phyloP scores from a whole-genome alignment of 2,797 vertebrate genomes.

The Sebastes variabilis region DNA sequence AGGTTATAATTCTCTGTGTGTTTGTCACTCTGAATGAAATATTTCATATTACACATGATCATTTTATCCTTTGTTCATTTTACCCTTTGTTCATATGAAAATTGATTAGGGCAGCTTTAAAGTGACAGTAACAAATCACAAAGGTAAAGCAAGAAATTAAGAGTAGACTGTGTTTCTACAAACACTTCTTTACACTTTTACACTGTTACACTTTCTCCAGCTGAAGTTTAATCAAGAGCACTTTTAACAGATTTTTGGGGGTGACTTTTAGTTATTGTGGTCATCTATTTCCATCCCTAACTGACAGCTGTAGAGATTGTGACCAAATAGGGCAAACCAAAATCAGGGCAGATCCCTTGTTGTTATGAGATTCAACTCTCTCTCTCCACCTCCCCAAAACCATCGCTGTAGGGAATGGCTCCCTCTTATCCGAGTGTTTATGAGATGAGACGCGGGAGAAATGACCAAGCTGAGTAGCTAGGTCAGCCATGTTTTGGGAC shows the following conservation, averaged over 20 bases:
- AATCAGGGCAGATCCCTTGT: slow-evolving; percentile 78
- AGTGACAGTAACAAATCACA: background rate
- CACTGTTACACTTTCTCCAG: background rate
- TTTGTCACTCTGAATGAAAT: background rate
- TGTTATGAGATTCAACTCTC: slow-evolving; percentile 40
- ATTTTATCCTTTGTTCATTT: background rate
- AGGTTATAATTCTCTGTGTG: background rate
- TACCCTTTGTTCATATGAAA: background rate
- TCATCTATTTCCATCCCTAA: slow-evolving; percentile 26
- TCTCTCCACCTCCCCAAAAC: slow-evolving; percentile 33
- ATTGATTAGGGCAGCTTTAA: background rate
- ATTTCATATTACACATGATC: background rate
- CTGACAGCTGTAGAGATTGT: slow-evolving; percentile 47
- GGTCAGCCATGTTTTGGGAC: slow-evolving; percentile 52
- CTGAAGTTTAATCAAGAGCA: background rate
- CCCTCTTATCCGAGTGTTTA: slow-evolving; percentile 47
- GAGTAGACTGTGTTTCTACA: background rate
- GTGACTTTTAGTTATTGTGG: slow-evolving; percentile 22
- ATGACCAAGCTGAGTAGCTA: slow-evolving; percentile 44
- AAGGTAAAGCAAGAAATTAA: background rate
- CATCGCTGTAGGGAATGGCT: slow-evolving; percentile 36
- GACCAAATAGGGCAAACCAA: slow-evolving; percentile 68
- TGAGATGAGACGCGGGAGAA: slow-evolving; percentile 26
- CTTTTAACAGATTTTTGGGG: background rate
- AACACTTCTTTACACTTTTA: background rate